Evolutionary conservation across 2,888 invertebrate species (phyloP), one percentile per base, ranked within the genome.

Genomic region (Dicranocentrus wangi): DNA sequence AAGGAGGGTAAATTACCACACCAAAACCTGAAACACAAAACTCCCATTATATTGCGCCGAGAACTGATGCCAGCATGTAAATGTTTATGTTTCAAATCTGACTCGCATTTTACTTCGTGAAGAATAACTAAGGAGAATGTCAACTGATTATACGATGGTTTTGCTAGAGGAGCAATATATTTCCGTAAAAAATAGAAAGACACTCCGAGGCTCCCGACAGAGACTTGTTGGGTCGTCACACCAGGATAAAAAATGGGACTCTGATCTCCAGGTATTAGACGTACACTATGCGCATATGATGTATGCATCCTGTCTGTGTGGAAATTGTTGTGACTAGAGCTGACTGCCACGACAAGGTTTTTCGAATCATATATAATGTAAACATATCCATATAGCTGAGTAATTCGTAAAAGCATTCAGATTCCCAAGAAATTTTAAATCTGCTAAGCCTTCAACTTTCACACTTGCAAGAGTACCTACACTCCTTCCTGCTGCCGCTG

Each of bases 1-100:
- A 60, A 58, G 32, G 43, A 78, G 79, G 72, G 43, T 79, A 79
- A 79, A 79, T 79, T 79, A 69, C 79, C 72, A 63, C 79, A 71
- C 72, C 79, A 79, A 79, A 79, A n/a, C 55, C 47, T 66, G 32
- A 61, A 69, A 69, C 60, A 60, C 58, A 70, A 72, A 72, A 79
- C 68, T 25, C 42, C 21, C 19, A 10, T 47, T 47, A 17, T 47
- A n/a, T 55, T 21, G 15, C 23, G 23, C 3, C 19, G 17, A 51
- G 28, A 2, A 61, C 7, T 28, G 2, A 28, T 61, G 27, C 2
- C 32, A 27, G 61, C 58, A 58, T 2, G n/a, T 7, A 58, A 58
- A 19, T 55, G 55, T 21, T 55, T 21, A 55, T 55, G 55, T 55
- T 68, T 80, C 80, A 73, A 80, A 73, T 80, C 80, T 47, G 73